These are phyloP conservation scores for Colletes gigas DNA, from an alignment of 1,140 invertebrate species.

Conservation along the genomic window DNA sequence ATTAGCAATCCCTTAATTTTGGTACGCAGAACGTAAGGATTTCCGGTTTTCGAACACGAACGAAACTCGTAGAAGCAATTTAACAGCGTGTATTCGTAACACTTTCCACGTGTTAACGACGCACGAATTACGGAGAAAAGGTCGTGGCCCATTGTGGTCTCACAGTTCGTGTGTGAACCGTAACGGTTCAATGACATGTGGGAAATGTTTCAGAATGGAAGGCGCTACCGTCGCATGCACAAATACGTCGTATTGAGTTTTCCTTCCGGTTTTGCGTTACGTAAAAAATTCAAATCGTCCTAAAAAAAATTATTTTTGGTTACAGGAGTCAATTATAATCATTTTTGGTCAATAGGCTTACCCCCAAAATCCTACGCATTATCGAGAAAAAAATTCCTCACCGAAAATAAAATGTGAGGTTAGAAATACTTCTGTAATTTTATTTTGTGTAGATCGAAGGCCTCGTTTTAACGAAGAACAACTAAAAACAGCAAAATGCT, in stretches of 20 bases:
- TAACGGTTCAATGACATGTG: constrained; percentile 56
- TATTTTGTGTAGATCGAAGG: too few relatives aligned
- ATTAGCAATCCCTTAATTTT: too few relatives aligned
- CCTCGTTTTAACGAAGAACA: not conserved
- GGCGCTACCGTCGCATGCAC: constrained; percentile 18
- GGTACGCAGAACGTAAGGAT: too few relatives aligned
- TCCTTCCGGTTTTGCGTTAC: constrained; percentile 42
- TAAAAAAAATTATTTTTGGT: too few relatives aligned
- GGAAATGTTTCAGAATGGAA: constrained; percentile 44
- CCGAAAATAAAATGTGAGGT: too few relatives aligned
- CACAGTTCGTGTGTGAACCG: constrained; percentile 12
- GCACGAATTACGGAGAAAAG: constrained; percentile 1
- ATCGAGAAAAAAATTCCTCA: too few relatives aligned
- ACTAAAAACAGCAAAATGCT: not conserved
- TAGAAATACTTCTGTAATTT: too few relatives aligned
- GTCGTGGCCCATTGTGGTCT: constrained; percentile 3
- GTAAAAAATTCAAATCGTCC: too few relatives aligned
- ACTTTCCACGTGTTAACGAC: constrained; percentile 5
- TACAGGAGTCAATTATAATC: too few relatives aligned
- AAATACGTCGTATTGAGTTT: constrained; percentile 21
- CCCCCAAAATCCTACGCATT: too few relatives aligned
- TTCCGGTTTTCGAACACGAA: not conserved
- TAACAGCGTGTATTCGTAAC: not conserved
- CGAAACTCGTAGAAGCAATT: not conserved
- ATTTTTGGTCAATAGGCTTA: too few relatives aligned